Evolutionary conservation across 2,113 vertebrate genomes (phyloP).

Genomic region (Melanocharis versteri): DNA sequence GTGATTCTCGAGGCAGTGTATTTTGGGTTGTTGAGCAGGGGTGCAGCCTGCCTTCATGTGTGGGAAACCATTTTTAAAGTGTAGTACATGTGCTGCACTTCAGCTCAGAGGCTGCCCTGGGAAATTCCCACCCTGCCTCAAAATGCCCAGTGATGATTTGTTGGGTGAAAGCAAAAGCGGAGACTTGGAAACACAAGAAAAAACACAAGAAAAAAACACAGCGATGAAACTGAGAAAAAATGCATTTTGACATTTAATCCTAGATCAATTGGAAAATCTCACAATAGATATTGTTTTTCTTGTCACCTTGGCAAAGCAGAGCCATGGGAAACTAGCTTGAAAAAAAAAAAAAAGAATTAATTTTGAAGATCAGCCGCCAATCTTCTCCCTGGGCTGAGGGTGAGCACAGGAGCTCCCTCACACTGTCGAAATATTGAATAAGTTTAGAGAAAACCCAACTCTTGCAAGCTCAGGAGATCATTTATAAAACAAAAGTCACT

Average conservation of each 20-base stretch:
- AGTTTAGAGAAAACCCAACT: not conserved
- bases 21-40: not conserved
- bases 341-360: not conserved
- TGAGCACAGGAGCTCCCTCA: not conserved
- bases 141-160: not conserved
- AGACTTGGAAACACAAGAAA: not conserved
- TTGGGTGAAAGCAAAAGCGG: not conserved
- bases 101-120: not conserved
- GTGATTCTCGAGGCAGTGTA: not conserved
- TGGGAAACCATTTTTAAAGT: not conserved
- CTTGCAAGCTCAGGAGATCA: not conserved
- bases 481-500: conserved; percentile 26
- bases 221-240: not conserved
- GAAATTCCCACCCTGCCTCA: not conserved
- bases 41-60: not conserved
- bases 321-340: not conserved
- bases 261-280: not conserved
- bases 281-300: not conserved
- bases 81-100: not conserved
- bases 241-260: conserved; percentile 53
- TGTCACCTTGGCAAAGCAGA: not conserved
- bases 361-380: not conserved
- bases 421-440: not conserved
- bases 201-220: not conserved
- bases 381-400: not conserved